Evolutionary conservation across 2,797 vertebrate species (phyloP).

Genomic region (Luscinia luscinia): DNA sequence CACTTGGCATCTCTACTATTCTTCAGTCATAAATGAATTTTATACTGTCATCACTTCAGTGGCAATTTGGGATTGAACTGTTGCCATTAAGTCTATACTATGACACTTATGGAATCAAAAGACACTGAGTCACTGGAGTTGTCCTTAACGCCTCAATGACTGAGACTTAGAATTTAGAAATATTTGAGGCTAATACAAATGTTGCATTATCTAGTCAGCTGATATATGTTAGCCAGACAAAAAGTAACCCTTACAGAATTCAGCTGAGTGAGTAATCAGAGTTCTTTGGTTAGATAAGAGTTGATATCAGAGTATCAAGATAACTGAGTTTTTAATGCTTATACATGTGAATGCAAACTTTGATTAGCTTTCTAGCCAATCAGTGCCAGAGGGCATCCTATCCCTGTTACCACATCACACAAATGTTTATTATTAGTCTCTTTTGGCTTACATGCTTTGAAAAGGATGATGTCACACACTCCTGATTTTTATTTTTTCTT

Average conservation of each 20-base stretch:
- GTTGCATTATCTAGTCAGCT: neutral
- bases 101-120: neutral
- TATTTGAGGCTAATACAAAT: neutral
- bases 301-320: neutral
- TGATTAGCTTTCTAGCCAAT: neutral
- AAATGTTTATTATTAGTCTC: neutral
- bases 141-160: neutral
- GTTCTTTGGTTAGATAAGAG: neutral
- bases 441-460: neutral
- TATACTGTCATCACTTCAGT: neutral
- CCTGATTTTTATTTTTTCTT: neutral
- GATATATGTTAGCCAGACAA: neutral
- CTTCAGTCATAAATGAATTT: neutral
- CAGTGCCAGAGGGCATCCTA: neutral
- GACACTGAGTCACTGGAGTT: neutral
- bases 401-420: neutral
- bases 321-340: neutral
- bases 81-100: neutral
- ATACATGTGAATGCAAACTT: neutral
- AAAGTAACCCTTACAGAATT: neutral
- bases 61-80: constrained; percentile 12
- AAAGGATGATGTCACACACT: neutral
- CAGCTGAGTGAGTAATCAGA: neutral
- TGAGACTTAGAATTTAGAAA: neutral
- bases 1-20: neutral